Evolutionary conservation across 2,888 invertebrate genomes (phyloP), one percentile per base, ranked within the genome.

Genomic region (Clitarchus hookeri): DNA sequence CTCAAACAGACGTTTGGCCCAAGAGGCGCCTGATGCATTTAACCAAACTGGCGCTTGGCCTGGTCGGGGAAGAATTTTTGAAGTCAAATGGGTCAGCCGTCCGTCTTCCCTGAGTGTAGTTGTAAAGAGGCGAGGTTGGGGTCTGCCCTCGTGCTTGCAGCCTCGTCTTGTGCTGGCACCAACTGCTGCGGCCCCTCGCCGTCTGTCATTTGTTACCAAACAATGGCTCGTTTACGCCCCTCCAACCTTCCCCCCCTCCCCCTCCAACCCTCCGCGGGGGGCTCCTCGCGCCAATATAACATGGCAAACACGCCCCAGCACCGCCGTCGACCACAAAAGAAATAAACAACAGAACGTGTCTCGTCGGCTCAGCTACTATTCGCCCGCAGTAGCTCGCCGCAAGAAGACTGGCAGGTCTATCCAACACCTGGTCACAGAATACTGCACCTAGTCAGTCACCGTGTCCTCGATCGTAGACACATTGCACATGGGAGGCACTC

Each of bases 121-220:
- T 36, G 36, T 36, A 36, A 4, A 36, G 36, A 36, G 36, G 36
- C 36, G 36, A 36, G 36, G 36, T 36, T 36, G 36, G 1, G 36
- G 36, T 4, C 36, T 36, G 36, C 36, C 36, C 36, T 36, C 36
- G 36, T 4, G 36, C 36, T 4, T 4, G 36, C 36, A 36, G 36
- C 36, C 1, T 36, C 36, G 48, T 48, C 48, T 48, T 48, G 48
- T 48, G 65, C 65, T n/a, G 65, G 65, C n/a, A 23, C 65, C 65
- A 23, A 65, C 65, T 65, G 65, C 65, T 19, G 65, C 3, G 65
- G 53, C 19, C 53, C 19, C 53, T 12, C 13, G 65, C 82, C 82
- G 82, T 82, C 26, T 82, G 82, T 36, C 82, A 82, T 82, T 82
- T 82, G 82, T 82, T 82, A 82, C 82, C 82, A 82, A 82, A 82